Evolutionary conservation across 2,113 vertebrate genomes (phyloP).

Genomic region (Anguilla japonica): DNA sequence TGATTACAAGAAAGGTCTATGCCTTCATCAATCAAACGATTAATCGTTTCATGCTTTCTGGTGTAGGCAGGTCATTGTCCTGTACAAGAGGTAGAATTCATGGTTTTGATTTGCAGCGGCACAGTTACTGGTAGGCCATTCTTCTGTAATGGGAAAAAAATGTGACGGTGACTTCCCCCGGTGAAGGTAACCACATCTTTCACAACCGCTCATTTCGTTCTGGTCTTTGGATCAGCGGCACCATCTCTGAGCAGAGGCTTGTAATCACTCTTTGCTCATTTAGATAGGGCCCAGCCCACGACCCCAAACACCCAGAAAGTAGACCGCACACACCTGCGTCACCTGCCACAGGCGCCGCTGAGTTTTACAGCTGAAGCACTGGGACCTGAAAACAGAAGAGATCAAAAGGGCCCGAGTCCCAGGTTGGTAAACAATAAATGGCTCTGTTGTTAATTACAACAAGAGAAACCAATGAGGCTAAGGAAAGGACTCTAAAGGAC

Average conservation of each 20-base stretch:
- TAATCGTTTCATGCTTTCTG: neutral
- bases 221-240: neutral
- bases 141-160: neutral
- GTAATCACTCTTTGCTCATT: neutral
- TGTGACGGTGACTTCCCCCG: neutral
- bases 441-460: too few species aligned
- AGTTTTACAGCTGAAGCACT: neutral
- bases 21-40: too few species aligned
- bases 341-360: neutral
- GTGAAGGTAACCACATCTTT: conserved; percentile 4
- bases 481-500: too few species aligned
- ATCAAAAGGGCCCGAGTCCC: neutral
- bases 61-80: too few species aligned
- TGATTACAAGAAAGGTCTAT: too few species aligned
- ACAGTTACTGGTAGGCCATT: neutral
- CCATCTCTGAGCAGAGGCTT: neutral
- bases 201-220: neutral
- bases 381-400: neutral
- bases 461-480: too few species aligned
- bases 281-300: neutral
- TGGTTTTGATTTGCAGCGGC: neutral
- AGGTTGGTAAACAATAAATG: neutral
- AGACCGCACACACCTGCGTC: neutral
- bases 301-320: conserved; percentile 2
- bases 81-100: neutral